A percentile compares a stretch with the other conserved stretches of the same genome.
phyloP scores from a whole-genome alignment of 2,113 vertebrate species.

The Actinemys pallida region DNA sequence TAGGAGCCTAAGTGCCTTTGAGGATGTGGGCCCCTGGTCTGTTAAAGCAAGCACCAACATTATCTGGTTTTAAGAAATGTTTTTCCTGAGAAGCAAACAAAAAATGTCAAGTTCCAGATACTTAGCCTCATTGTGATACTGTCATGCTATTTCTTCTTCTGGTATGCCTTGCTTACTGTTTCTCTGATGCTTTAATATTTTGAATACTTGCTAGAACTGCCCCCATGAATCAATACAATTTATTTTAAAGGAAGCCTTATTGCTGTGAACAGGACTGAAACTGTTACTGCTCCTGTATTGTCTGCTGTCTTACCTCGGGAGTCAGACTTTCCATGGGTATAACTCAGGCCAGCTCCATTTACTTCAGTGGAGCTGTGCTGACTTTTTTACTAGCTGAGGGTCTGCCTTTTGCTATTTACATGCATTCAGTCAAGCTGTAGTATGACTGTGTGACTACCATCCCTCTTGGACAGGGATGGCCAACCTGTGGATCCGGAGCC shows the following conservation, averaged over 20 bases:
- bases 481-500: too few species aligned
- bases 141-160: background rate
- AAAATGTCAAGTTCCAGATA: background rate
- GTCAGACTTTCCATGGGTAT: fast-evolving
- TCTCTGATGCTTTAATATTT: background rate
- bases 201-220: background rate
- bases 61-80: background rate
- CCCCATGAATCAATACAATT: background rate
- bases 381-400: background rate
- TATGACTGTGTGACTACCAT: background rate
- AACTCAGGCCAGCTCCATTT: background rate
- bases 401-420: background rate
- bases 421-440: background rate
- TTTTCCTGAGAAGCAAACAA: background rate
- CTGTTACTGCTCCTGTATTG: background rate
- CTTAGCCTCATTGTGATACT: background rate
- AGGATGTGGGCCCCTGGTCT: background rate
- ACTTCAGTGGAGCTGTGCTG: background rate
- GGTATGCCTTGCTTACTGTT: background rate
- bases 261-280: background rate
- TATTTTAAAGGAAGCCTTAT: background rate
- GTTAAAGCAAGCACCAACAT: background rate
- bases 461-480: too few species aligned
- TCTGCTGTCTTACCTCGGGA: background rate
- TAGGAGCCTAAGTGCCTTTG: background rate